Evolutionary conservation across 2,797 vertebrate species (phyloP), one percentile per base, ranked within the genome.

Genomic region (Schizopygopsis pylzovi): DNA sequence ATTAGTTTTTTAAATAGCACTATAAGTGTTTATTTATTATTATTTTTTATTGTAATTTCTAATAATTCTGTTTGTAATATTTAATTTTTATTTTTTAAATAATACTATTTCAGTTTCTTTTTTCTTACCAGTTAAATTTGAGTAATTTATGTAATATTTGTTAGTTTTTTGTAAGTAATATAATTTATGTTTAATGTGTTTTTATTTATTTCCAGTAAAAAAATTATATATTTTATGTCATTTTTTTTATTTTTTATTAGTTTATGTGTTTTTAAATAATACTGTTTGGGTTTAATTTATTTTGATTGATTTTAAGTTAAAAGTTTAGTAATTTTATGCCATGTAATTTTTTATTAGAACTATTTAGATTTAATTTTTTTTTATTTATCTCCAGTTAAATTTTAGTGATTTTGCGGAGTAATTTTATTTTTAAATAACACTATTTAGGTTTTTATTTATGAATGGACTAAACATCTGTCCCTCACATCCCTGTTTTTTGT

Each of bases 141-240:
- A 59, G 56, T 22, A 22, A 56, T 56, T 11, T 11, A 59, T 59
- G 56, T 59, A n/a, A n/a, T 59, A 9, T 22, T 18, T 22, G 54
- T 56, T 56, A 3, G 9, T 56, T 9, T 56, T 56, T 56, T 56
- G 2, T 56, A n/a, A 10, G 22, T 59, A 59, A 59, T 11, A n/a
- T n/a, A 11, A n/a, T n/a, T 59, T n/a, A 13, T 13, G 11, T 63
- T 63, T 59, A 9, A 9, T 59, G 4, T 9, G 54, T 22, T 59
- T 59, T 59, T 13, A 63, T 28, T 63, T 11, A 11, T 59, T n/a
- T 59, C 22, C 22, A 59, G 56, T n/a, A 11, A 59, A 59, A n/a
- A 59, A 0, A 11, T 1, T 1, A n/a, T 8, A 4, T 0, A 22
- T 59, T 59, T n/a, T 59, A 22, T 22, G 20, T 10, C 0, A 0